These are phyloP conservation scores for Dusona sp. DNA, from an alignment of 2,888 invertebrate species.

Conservation along the genomic window DNA sequence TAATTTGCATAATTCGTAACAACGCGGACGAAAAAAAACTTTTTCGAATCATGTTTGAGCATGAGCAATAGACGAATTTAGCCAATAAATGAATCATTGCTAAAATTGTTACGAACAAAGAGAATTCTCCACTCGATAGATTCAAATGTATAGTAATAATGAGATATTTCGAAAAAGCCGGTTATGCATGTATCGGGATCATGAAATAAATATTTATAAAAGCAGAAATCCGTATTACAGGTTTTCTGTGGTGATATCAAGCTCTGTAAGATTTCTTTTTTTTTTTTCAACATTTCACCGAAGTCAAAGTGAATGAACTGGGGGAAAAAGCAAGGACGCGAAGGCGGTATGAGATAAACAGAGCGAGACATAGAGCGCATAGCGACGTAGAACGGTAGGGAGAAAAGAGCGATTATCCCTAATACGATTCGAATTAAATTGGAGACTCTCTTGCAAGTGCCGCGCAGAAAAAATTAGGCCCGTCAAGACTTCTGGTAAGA, in stretches of 20 bases:
- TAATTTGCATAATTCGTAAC: too few species aligned
- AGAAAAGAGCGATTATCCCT: slow-evolving; percentile 44
- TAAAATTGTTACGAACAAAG: slow-evolving; percentile 32
- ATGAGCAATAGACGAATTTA: not conserved
- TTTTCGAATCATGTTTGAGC: too few species aligned
- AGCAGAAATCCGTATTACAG: slow-evolving; percentile 42
- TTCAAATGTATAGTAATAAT: slow-evolving; percentile 15
- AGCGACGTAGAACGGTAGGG: slow-evolving; percentile 23
- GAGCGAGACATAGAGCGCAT: slow-evolving; percentile 58
- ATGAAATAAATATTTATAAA: slow-evolving; percentile 45
- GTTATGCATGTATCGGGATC: slow-evolving; percentile 37
- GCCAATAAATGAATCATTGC: not conserved
- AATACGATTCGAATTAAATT: slow-evolving; percentile 47
- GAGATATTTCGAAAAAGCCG: slow-evolving; percentile 33
- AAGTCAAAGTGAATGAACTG: slow-evolving; percentile 44
- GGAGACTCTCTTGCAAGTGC: not conserved
- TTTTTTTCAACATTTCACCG: slow-evolving; percentile 8
- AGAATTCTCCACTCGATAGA: slow-evolving; percentile 14
- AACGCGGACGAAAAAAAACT: not conserved
- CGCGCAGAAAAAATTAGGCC: too few species aligned
- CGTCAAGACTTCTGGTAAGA: too few species aligned
- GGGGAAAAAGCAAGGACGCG: slow-evolving; percentile 52
- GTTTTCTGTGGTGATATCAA: slow-evolving; percentile 27
- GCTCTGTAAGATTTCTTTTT: slow-evolving; percentile 9
- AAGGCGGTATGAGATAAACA: slow-evolving; percentile 50